These are phyloP conservation scores for Paralichthys olivaceus DNA, from an alignment of 2,113 vertebrate genomes.

Conservation along the genomic window DNA sequence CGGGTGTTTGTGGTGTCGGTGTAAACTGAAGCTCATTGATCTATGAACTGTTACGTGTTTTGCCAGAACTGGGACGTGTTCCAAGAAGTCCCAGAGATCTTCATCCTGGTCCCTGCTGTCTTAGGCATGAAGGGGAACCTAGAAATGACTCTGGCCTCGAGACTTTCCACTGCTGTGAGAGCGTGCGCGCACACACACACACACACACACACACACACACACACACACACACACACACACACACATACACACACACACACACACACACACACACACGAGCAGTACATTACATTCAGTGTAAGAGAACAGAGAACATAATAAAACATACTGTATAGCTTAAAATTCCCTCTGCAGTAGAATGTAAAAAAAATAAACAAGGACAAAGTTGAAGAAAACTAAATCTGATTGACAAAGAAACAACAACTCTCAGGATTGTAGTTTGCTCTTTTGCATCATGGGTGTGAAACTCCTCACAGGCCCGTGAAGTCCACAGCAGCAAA, in stretches of 20 bases:
- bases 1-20: neutral
- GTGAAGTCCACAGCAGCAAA: conserved; percentile 33
- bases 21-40: neutral
- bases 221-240: neutral
- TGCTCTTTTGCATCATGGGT: conserved; percentile 31
- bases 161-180: conserved; percentile 93
- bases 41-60: neutral
- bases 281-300: too few relatives aligned
- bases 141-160: conserved; percentile 95
- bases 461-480: conserved; percentile 60
- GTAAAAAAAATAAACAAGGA: neutral
- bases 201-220: conserved; percentile 5
- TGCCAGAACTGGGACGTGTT: conserved; percentile 93
- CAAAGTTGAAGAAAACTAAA: neutral
- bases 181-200: neutral
- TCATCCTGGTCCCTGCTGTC: conserved; percentile 92
- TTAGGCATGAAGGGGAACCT: conserved; percentile 97
- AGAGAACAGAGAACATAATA: neutral
- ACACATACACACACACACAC: neutral
- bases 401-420: neutral
- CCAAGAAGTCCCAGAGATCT: conserved; percentile 86
- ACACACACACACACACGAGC: neutral
- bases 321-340: neutral
- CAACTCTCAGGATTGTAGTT: conserved; percentile 34
- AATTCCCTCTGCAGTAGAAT: neutral